A percentile compares a stretch with the other conserved stretches of the same genome.
Conservation (phyloP, 2,113 vertebrate genomes). For the Mastomys coucha region DNA sequence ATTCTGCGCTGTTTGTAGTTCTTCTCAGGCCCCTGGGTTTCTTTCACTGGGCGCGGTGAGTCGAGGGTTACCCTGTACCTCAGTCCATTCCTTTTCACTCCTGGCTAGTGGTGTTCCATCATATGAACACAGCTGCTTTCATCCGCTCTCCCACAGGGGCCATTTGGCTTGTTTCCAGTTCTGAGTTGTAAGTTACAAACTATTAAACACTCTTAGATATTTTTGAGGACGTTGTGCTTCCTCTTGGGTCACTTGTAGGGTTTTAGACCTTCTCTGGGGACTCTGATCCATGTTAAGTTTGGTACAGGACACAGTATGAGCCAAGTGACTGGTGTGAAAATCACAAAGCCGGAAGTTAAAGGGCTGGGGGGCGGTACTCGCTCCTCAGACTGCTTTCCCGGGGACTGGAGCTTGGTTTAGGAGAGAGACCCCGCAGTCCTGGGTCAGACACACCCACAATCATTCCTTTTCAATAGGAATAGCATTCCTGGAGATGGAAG, state of each 20-base stretch:
- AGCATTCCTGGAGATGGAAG: too few relatives aligned
- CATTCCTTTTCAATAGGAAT: not conserved
- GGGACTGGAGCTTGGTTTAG: not conserved
- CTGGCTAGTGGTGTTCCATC: not conserved
- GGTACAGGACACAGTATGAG: not conserved
- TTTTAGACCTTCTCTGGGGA: not conserved
- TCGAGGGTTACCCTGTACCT: not conserved
- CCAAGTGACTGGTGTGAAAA: not conserved
- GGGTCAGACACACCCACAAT: not conserved
- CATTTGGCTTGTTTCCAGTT: not conserved
- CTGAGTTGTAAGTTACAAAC: not conserved
- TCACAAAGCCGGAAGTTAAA: not conserved
- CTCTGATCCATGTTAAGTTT: not conserved
- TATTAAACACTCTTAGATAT: not conserved
- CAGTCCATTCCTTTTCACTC: not conserved
- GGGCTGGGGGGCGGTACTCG: not conserved
- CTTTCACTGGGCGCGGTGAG: not conserved
- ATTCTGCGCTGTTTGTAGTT: not conserved
- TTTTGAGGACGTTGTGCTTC: not conserved
- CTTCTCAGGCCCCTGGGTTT: not conserved
- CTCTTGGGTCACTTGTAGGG: not conserved
- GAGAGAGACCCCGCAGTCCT: not conserved
- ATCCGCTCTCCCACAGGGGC: not conserved
- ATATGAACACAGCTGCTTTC: not conserved
- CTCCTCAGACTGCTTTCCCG: not conserved